phyloP scores from a whole-genome alignment of 2,888 invertebrate species.

The Helobdella robusta region DNA sequence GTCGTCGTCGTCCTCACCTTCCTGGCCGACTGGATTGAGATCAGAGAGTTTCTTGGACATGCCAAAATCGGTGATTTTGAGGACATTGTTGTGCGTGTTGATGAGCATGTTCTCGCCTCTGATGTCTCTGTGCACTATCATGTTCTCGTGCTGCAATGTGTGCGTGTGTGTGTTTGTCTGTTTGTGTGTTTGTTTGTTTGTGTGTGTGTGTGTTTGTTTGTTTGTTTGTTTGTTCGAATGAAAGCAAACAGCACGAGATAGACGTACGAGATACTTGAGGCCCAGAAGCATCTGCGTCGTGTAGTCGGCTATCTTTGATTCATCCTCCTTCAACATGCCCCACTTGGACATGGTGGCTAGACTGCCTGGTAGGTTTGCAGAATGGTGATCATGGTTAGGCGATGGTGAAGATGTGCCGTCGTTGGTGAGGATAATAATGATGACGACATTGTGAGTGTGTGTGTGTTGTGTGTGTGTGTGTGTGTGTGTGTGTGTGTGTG shows the following conservation, averaged over 20 bases:
- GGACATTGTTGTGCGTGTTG: constrained; percentile 87
- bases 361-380: constrained; percentile 55
- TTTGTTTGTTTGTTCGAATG: too few species aligned
- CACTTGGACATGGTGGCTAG: constrained; percentile 88
- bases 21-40: constrained; percentile 53
- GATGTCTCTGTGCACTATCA: constrained; percentile 96
- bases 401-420: neutral
- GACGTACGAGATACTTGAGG: constrained; percentile 68
- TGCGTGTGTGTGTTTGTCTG: too few species aligned
- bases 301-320: constrained; percentile 88
- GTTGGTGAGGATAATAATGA: neutral
- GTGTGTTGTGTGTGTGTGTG: neutral
- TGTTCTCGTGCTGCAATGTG: constrained; percentile 72
- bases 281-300: constrained; percentile 96
- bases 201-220: too few species aligned
- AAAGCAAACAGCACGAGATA: too few species aligned
- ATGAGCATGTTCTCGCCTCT: constrained; percentile 97
- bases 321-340: constrained; percentile 95
- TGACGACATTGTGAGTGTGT: neutral
- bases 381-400: neutral
- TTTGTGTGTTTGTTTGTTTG: too few species aligned
- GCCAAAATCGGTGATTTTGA: constrained; percentile 98
- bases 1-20: constrained; percentile 1
- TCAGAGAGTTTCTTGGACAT: constrained; percentile 93
- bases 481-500: too few species aligned